phyloP scores from a whole-genome alignment of 1,140 invertebrate genomes.

The Protaetia brevitarsis region DNA sequence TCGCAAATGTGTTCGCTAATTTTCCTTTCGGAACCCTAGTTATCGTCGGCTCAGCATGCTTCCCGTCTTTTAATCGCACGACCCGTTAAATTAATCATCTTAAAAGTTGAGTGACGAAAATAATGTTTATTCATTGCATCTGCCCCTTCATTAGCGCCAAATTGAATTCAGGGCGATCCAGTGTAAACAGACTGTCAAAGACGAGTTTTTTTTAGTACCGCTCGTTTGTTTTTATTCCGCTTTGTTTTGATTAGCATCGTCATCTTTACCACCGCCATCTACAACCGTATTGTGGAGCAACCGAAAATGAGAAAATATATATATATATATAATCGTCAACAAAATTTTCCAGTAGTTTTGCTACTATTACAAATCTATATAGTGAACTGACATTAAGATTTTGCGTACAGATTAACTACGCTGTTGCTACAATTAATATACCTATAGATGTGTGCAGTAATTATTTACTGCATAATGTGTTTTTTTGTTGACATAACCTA shows the following conservation, averaged over 20 bases:
- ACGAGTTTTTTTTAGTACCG: constrained; percentile 9
- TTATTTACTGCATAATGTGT: no score
- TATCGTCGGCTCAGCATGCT: neutral
- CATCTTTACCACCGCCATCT: no score
- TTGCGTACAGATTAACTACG: no score
- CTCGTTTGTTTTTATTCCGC: neutral
- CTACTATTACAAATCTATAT: no score
- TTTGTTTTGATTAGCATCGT: neutral
- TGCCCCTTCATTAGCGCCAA: constrained; percentile 15
- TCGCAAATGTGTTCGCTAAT: neutral
- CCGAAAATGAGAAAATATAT: no score
- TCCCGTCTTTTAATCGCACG: neutral
- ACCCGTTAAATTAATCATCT: constrained; percentile 15
- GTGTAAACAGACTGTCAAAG: neutral
- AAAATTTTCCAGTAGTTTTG: no score
- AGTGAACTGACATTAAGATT: no score
- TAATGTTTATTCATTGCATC: constrained; percentile 13
- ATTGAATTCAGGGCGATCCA: neutral
- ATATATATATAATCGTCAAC: no score
- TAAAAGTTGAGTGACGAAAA: constrained; percentile 15
- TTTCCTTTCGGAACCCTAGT: neutral
- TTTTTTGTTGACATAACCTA: no score
- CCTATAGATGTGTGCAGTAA: no score
- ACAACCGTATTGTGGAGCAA: no score
- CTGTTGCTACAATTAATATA: no score